These are phyloP conservation scores for Anisognathus igniventris DNA, from an alignment of 2,797 vertebrate species.

Conservation along the genomic window DNA sequence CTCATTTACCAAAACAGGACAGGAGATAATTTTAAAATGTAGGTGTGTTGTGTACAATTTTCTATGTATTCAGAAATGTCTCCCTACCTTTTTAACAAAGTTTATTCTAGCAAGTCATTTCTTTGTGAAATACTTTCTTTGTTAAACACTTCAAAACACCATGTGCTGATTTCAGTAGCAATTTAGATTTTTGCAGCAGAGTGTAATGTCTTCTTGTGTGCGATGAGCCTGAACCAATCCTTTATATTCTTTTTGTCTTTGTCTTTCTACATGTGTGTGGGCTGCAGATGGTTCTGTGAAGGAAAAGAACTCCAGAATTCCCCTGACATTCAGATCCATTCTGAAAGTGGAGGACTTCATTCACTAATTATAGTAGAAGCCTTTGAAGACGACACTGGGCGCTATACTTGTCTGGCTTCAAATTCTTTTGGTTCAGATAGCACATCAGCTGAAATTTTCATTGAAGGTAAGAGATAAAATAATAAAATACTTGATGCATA, in stretches of 20 bases:
- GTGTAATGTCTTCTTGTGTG: neutral
- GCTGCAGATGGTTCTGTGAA: slow-evolving; percentile 97
- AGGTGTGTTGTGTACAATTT: neutral
- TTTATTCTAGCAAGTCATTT: neutral
- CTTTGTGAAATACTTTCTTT: neutral
- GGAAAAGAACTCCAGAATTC: slow-evolving; percentile 89
- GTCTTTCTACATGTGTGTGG: slow-evolving; percentile 38
- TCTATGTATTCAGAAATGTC: neutral
- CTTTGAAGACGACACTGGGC: slow-evolving; percentile 97
- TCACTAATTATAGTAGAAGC: slow-evolving; percentile 91
- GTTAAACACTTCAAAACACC: neutral
- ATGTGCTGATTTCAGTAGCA: neutral
- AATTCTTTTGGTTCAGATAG: slow-evolving; percentile 91
- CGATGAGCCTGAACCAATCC: neutral
- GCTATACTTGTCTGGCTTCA: slow-evolving; percentile 93
- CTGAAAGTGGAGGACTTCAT: slow-evolving; percentile 84
- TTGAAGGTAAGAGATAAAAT: slow-evolving; percentile 84
- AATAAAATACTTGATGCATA: neutral
- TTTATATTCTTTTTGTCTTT: neutral
- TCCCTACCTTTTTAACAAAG: neutral
- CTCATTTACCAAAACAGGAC: neutral
- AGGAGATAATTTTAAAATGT: neutral
- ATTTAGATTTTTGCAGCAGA: slow-evolving; percentile 24
- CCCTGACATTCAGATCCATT: slow-evolving; percentile 90
- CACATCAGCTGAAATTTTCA: slow-evolving; percentile 95